phyloP scores from a whole-genome alignment of 2,113 vertebrate genomes.

The Microcebus jonahi region DNA sequence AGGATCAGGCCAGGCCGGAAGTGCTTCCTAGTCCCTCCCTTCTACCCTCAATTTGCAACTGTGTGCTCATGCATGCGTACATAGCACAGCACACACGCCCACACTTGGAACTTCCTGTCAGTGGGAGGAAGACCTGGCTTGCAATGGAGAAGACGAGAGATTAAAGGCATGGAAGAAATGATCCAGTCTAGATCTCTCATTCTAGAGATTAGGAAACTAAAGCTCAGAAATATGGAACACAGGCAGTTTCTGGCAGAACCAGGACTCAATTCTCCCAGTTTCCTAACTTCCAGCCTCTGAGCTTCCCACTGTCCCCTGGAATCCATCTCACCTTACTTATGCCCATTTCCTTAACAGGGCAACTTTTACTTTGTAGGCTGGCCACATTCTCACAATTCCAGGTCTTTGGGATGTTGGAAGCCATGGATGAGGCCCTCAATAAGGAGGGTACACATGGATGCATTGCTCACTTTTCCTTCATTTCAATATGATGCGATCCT shows the following conservation, averaged over 20 bases:
- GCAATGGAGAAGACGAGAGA: neutral
- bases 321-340: neutral
- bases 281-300: neutral
- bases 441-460: accelerated
- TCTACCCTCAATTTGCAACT: neutral
- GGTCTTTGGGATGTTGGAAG: neutral
- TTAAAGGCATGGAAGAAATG: neutral
- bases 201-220: neutral
- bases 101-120: neutral
- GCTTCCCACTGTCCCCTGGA: neutral
- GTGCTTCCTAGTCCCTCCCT: neutral
- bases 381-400: neutral
- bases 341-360: neutral
- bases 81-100: too few species aligned
- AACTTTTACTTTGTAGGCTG: neutral
- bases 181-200: neutral
- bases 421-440: neutral
- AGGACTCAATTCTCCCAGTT: neutral
- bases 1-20: neutral
- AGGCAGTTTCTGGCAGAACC: neutral
- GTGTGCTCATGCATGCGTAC: neutral
- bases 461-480: neutral
- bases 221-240: neutral
- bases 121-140: neutral
- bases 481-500: neutral